Conservation (phyloP, 1,140 invertebrate genomes). For the Daktulosphaira vitifoliae region DNA sequence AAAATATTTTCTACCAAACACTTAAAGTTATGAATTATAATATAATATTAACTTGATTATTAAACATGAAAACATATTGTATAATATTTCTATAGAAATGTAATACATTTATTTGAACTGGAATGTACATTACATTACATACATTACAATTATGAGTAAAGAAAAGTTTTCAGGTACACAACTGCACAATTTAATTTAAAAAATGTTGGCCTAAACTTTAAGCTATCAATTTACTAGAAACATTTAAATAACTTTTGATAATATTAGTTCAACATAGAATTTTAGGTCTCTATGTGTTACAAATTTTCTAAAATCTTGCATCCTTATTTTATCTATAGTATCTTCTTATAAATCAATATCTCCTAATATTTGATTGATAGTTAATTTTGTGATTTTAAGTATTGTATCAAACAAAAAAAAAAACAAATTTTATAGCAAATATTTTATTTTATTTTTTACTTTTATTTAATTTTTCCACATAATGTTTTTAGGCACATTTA, state of each 20-base stretch:
- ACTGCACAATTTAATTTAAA: neutral
- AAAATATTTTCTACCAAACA: too few species aligned
- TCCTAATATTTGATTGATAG: too few species aligned
- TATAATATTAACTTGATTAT: too few species aligned
- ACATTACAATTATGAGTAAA: too few species aligned
- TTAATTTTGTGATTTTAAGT: too few species aligned
- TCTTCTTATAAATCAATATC: neutral
- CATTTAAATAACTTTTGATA: neutral
- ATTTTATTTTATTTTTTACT: neutral
- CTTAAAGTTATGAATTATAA: too few species aligned
- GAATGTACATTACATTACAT: too few species aligned
- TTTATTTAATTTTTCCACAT: neutral
- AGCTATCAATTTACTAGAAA: too few species aligned
- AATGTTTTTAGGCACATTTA: neutral
- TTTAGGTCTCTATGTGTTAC: neutral
- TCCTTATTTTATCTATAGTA: neutral
- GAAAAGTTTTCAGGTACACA: constrained; percentile 25
- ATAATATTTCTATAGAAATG: too few species aligned
- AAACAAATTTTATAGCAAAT: neutral
- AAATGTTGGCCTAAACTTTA: neutral
- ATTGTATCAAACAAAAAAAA: neutral
- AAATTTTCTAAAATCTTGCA: neutral
- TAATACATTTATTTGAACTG: too few species aligned
- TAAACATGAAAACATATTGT: too few species aligned
- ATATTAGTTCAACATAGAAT: neutral